Percentiles rank a stretch among this genome's conserved stretches.
Conservation (phyloP, 1,140 invertebrate species). For the Hermetia illucens region DNA sequence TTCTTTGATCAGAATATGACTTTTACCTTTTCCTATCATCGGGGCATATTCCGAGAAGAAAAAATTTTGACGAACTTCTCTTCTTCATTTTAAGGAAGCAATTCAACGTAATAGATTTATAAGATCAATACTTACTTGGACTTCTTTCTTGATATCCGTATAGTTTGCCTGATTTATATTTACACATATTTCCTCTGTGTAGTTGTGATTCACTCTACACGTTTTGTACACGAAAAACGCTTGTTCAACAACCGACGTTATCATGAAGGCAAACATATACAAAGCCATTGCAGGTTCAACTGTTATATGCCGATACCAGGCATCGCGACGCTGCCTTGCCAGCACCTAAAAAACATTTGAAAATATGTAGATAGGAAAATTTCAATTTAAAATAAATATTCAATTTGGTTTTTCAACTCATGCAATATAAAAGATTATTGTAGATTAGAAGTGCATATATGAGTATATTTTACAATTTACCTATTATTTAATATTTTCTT, state of each 20-base stretch:
- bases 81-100: background rate
- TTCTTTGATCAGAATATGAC: too few relatives aligned
- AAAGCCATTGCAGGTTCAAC: slow-evolving; percentile 64
- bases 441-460: too few relatives aligned
- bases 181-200: slow-evolving; percentile 45
- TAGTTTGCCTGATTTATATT: slow-evolving; percentile 34
- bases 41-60: too few relatives aligned
- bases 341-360: too few relatives aligned
- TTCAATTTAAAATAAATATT: too few relatives aligned
- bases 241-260: slow-evolving; percentile 61
- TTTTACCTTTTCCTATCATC: background rate
- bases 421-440: too few relatives aligned
- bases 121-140: slow-evolving; percentile 45
- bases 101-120: background rate
- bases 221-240: slow-evolving; percentile 58
- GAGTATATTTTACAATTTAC: too few relatives aligned
- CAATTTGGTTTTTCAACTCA: too few relatives aligned
- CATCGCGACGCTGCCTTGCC: too few relatives aligned
- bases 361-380: too few relatives aligned
- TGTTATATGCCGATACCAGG: slow-evolving; percentile 35
- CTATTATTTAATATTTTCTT: too few relatives aligned
- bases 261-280: slow-evolving; percentile 68
- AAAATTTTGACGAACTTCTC: too few relatives aligned
- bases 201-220: slow-evolving; percentile 51
- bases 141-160: slow-evolving; percentile 39